Evolutionary conservation across 2,113 vertebrate genomes (phyloP).

Genomic region (Crotalus tigris): DNA sequence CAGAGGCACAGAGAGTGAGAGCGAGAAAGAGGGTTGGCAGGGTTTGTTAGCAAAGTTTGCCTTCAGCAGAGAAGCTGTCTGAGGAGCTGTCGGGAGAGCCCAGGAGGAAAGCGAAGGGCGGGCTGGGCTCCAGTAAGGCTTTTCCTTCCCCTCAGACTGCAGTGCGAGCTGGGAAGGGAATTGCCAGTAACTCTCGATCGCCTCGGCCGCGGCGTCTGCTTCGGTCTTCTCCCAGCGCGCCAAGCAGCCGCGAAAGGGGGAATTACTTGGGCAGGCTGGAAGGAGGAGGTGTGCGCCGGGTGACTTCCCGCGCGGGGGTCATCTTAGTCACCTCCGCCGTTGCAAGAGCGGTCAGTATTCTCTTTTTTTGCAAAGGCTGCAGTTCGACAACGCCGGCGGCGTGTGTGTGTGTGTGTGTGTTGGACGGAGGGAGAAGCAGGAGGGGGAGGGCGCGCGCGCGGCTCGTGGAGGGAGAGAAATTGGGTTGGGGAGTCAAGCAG

Average conservation of each 20-base stretch:
- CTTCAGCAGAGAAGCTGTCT: constrained; percentile 12
- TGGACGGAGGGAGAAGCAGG: no score
- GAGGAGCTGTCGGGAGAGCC: constrained; percentile 8
- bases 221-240: constrained; percentile 18
- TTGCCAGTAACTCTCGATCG: constrained; percentile 11
- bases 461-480: not conserved
- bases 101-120: constrained; percentile 10
- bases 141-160: constrained; percentile 10
- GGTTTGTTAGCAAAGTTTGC: constrained; percentile 12
- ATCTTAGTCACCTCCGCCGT: constrained; percentile 18
- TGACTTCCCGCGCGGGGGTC: constrained; percentile 48
- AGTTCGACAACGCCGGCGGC: constrained; percentile 12
- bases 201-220: constrained; percentile 29
- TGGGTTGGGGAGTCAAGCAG: constrained; percentile 35
- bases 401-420: not conserved
- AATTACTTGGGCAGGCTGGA: constrained; percentile 40
- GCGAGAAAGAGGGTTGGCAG: constrained; percentile 17
- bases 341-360: constrained; percentile 28
- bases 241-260: constrained; percentile 44
- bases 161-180: constrained; percentile 31
- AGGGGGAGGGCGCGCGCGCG: not conserved
- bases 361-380: constrained; percentile 26
- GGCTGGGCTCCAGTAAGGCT: constrained; percentile 8
- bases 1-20: no score
- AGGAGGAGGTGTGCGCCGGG: constrained; percentile 35